Evolutionary conservation across 2,113 vertebrate genomes (phyloP).

Genomic region (Dicrurus megarhynchus): DNA sequence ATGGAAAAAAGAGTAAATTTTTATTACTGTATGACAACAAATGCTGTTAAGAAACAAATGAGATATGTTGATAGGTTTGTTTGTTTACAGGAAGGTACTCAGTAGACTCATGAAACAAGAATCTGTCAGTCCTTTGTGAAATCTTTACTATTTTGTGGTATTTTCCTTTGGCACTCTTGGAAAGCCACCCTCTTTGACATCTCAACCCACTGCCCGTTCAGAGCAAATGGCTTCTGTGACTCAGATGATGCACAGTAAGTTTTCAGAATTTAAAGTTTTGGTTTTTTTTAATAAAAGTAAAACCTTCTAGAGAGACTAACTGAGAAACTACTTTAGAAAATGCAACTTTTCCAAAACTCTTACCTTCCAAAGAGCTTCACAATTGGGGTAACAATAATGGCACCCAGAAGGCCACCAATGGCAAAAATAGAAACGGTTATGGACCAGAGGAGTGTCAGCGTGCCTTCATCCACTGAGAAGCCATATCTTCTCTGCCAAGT

Average conservation of each 20-base stretch:
- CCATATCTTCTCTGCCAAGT: conserved; percentile 82
- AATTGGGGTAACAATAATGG: conserved; percentile 77
- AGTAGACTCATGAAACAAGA: background rate
- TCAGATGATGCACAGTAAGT: background rate
- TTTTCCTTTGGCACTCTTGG: background rate
- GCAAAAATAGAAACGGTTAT: conserved; percentile 92
- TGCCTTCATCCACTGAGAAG: conserved; percentile 63
- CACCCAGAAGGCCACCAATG: conserved; percentile 88
- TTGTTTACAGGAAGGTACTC: background rate
- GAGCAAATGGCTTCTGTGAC: background rate
- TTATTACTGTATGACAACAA: background rate
- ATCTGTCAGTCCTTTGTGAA: background rate
- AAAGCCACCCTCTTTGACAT: background rate
- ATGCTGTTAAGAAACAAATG: background rate
- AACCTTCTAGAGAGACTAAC: background rate
- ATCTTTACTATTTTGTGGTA: background rate
- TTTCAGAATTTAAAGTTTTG: background rate
- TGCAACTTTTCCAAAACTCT: background rate
- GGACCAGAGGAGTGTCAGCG: conserved; percentile 87
- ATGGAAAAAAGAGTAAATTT: background rate
- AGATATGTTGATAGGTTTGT: background rate
- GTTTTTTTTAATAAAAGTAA: background rate
- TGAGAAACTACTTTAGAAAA: background rate
- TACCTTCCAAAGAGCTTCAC: conserved; percentile 87
- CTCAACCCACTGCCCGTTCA: background rate